These are phyloP conservation scores for Lasioglossum leucozonium DNA, from an alignment of 2,888 invertebrate genomes.

Conservation along the genomic window DNA sequence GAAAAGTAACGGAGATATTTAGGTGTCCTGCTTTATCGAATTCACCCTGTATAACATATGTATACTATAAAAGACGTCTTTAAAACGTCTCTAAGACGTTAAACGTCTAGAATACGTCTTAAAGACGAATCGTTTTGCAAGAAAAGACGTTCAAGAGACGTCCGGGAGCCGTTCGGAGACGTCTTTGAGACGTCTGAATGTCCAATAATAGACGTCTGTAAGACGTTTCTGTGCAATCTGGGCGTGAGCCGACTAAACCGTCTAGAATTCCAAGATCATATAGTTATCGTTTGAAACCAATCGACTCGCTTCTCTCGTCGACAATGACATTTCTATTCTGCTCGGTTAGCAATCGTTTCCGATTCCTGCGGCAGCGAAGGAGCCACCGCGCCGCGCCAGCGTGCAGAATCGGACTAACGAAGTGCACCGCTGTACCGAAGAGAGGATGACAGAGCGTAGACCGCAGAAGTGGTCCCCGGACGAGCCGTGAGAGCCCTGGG, in stretches of 20 bases:
- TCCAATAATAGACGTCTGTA: no score
- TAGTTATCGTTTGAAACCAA: not conserved
- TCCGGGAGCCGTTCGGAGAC: no score
- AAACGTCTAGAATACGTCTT: no score
- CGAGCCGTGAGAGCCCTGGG: not conserved
- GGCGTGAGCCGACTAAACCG: not conserved
- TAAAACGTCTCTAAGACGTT: no score
- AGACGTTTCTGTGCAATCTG: no score
- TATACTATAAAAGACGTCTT: no score
- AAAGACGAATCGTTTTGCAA: no score
- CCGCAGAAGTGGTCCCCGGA: slow-evolving; percentile 7
- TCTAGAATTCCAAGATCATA: not conserved
- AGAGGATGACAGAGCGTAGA: not conserved
- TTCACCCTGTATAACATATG: no score
- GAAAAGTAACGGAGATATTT: no score
- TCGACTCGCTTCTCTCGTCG: not conserved
- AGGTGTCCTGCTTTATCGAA: no score
- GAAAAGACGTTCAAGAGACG: no score
- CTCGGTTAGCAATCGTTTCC: not conserved
- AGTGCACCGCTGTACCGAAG: not conserved
- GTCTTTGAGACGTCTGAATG: no score
- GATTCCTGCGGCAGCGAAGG: not conserved
- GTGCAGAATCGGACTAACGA: not conserved
- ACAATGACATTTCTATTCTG: not conserved
- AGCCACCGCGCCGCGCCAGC: not conserved